Evolutionary conservation across 2,888 invertebrate genomes (phyloP).

Genomic region (Zygaena filipendulae): DNA sequence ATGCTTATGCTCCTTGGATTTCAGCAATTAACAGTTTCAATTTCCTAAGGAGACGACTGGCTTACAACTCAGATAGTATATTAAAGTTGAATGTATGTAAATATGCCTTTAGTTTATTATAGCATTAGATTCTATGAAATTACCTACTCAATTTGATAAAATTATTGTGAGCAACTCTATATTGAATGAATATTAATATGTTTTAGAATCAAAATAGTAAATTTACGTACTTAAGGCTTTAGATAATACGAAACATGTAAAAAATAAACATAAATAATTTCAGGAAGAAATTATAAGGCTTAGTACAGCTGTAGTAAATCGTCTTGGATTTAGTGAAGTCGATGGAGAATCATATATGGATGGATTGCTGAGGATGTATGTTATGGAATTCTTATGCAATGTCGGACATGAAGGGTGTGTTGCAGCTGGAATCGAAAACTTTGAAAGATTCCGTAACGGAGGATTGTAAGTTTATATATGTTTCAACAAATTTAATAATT

Average conservation of each 20-base stretch:
- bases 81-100: constrained; percentile 29
- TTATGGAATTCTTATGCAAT: constrained; percentile 68
- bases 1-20: constrained; percentile 76
- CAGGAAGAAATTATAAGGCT: constrained; percentile 28
- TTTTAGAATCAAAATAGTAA: no score
- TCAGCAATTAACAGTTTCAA: constrained; percentile 66
- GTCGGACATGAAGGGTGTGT: constrained; percentile 48
- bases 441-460: constrained; percentile 41
- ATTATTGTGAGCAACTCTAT: no score
- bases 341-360: constrained; percentile 54
- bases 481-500: no score
- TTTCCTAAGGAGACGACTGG: constrained; percentile 45
- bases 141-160: no score
- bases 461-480: constrained; percentile 37
- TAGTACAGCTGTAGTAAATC: constrained; percentile 48
- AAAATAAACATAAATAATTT: no score
- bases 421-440: constrained; percentile 35
- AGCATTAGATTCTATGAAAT: no score
- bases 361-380: constrained; percentile 59
- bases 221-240: no score
- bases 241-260: no score
- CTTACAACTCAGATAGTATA: constrained; percentile 32
- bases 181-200: no score
- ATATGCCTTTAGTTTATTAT: no score
- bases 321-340: constrained; percentile 60